A percentile compares a stretch with the other conserved stretches of the same genome.
These are phyloP conservation scores for Brassicogethes aeneus DNA, from an alignment of 2,888 invertebrate genomes.

Conservation along the genomic window DNA sequence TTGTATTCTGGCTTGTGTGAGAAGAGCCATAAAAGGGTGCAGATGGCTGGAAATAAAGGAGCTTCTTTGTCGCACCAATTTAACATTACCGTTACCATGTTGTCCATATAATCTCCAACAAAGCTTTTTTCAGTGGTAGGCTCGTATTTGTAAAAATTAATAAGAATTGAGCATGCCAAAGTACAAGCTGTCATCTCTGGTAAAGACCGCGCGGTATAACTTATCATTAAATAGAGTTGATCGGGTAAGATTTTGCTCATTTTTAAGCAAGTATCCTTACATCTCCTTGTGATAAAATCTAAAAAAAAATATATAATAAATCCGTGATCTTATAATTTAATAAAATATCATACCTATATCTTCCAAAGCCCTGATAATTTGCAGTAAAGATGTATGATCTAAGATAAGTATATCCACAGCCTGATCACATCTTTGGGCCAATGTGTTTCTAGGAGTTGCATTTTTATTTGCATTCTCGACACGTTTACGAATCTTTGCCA, in stretches of 20 bases:
- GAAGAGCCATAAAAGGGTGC: slow-evolving; percentile 60
- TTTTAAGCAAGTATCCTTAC: slow-evolving; percentile 30
- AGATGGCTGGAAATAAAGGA: slow-evolving; percentile 53
- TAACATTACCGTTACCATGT: slow-evolving; percentile 54
- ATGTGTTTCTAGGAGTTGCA: slow-evolving; percentile 31
- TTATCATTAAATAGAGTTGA: slow-evolving; percentile 36
- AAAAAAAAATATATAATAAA: slow-evolving; percentile 15
- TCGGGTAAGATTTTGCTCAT: slow-evolving; percentile 34
- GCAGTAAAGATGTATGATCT: slow-evolving; percentile 29
- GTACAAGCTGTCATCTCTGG: slow-evolving; percentile 51
- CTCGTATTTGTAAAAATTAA: slow-evolving; percentile 57
- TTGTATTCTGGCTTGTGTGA: slow-evolving; percentile 45
- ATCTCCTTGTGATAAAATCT: slow-evolving; percentile 40
- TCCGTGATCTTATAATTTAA: neutral
- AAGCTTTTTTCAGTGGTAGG: slow-evolving; percentile 53
- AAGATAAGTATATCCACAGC: slow-evolving; percentile 31
- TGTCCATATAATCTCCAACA: slow-evolving; percentile 50
- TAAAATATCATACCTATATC: slow-evolving; percentile 32
- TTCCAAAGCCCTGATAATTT: slow-evolving; percentile 36
- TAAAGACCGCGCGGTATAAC: slow-evolving; percentile 47
- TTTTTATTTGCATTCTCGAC: slow-evolving; percentile 14
- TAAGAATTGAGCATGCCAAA: slow-evolving; percentile 49
- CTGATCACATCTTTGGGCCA: slow-evolving; percentile 31
- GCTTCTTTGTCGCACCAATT: slow-evolving; percentile 60
- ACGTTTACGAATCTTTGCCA: neutral